phyloP scores from a whole-genome alignment of 2,888 invertebrate species.

The Dasysyrphus albostriatus region DNA sequence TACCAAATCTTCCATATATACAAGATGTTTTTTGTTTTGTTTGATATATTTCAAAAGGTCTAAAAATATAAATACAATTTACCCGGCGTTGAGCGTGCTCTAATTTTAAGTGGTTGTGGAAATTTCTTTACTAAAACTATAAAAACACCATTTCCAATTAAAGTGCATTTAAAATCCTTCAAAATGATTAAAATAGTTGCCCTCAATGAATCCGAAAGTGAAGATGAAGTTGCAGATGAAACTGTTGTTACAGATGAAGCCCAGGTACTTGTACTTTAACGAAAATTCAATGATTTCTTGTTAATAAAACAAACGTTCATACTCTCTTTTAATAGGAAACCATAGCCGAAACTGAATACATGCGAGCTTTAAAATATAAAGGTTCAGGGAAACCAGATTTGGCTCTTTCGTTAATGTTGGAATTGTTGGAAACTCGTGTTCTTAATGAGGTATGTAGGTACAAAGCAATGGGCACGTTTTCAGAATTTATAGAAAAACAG shows the following conservation, averaged over 20 bases:
- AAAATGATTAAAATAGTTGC: conserved; percentile 78
- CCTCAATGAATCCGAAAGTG: conserved; percentile 76
- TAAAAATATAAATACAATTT: background rate
- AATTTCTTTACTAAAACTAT: too few species aligned
- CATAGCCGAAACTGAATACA: conserved; percentile 78
- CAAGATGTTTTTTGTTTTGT: background rate
- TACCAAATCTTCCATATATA: background rate
- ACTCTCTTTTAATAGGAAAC: conserved; percentile 73
- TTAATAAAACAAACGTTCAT: background rate
- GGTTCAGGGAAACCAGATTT: conserved; percentile 75
- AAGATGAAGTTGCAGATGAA: conserved; percentile 69
- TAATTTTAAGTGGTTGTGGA: background rate
- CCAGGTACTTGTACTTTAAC: conserved; percentile 63
- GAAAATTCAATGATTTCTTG: background rate
- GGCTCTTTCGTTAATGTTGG: conserved; percentile 75
- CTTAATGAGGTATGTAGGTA: conserved; percentile 77
- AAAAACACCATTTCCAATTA: background rate
- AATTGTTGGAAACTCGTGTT: conserved; percentile 77
- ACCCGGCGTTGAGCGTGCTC: background rate
- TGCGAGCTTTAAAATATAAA: conserved; percentile 77
- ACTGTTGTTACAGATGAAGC: conserved; percentile 77
- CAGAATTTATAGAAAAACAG: too few species aligned
- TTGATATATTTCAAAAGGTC: background rate
- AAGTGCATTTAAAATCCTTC: background rate
- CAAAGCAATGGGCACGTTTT: background rate